Evolutionary conservation across 2,797 vertebrate species (phyloP).

Genomic region (Gallinago nigripennis): DNA sequence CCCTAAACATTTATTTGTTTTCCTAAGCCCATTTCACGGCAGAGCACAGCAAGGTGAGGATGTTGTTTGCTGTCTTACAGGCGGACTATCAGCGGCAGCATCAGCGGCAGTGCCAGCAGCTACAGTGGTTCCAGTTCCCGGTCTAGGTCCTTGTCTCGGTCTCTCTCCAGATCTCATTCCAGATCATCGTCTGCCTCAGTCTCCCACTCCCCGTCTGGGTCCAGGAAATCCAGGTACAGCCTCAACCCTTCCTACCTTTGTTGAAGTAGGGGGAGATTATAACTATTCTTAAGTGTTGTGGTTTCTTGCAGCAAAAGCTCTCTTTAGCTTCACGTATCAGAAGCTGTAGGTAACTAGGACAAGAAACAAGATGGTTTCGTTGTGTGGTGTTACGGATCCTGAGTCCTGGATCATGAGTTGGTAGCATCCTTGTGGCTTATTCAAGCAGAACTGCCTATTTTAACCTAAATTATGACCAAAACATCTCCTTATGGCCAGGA

Average conservation of each 20-base stretch:
- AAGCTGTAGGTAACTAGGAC: not conserved
- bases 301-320: not conserved
- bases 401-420: not conserved
- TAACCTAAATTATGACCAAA: not conserved
- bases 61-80: conserved; percentile 72
- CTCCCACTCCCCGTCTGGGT: conserved; percentile 82
- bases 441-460: not conserved
- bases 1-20: not conserved
- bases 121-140: conserved; percentile 92
- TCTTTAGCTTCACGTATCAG: not conserved
- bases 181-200: conserved; percentile 80
- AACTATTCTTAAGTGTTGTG: not conserved
- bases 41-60: not conserved
- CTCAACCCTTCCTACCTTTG: not conserved
- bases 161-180: conserved; percentile 66
- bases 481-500: not conserved
- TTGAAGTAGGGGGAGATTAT: not conserved
- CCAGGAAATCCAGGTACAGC: conserved; percentile 79
- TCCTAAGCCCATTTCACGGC: rapidly evolving
- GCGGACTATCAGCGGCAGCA: conserved; percentile 87
- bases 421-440: not conserved
- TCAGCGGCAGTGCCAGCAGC: conserved; percentile 91
- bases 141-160: conserved; percentile 82
- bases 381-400: not conserved
- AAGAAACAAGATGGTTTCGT: not conserved